Evolutionary conservation across 2,888 invertebrate genomes (phyloP).

Genomic region (Pseudeuparius sepicola): DNA sequence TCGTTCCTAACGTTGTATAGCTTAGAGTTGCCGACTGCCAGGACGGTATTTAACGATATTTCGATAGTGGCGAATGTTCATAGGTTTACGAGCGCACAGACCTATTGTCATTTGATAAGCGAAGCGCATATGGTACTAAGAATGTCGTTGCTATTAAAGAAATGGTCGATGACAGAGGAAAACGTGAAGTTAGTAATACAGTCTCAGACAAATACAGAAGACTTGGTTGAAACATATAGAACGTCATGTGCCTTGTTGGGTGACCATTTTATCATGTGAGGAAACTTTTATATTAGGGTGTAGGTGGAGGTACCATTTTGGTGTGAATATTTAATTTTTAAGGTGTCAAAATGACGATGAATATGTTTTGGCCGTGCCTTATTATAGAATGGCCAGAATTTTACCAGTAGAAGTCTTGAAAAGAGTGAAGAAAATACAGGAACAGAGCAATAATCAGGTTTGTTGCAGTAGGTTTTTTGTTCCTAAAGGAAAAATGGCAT

Average conservation of each 20-base stretch:
- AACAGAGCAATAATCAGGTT: slow-evolving; percentile 35
- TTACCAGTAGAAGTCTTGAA: slow-evolving; percentile 42
- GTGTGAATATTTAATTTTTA: slow-evolving; percentile 18
- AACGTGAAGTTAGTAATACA: slow-evolving; percentile 30
- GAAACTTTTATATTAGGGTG: slow-evolving; percentile 16
- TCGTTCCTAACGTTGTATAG: slow-evolving; percentile 63
- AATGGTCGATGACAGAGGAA: slow-evolving; percentile 34
- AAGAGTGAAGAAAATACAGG: slow-evolving; percentile 36
- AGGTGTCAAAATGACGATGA: slow-evolving; percentile 33
- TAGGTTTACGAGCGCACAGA: slow-evolving; percentile 52
- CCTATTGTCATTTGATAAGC: slow-evolving; percentile 60
- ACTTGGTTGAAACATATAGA: slow-evolving; percentile 39
- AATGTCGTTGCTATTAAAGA: slow-evolving; percentile 37
- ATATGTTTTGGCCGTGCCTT: slow-evolving; percentile 41
- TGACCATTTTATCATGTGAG: slow-evolving; percentile 46
- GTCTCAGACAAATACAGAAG: slow-evolving; percentile 34
- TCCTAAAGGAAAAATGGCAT: too few relatives aligned
- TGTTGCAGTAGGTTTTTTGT: too few relatives aligned
- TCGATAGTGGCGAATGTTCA: slow-evolving; percentile 56
- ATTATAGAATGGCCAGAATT: slow-evolving; percentile 46
- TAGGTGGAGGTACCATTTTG: not conserved
- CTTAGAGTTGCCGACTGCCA: slow-evolving; percentile 52
- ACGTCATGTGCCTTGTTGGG: slow-evolving; percentile 47
- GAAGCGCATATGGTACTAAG: slow-evolving; percentile 63
- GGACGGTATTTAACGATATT: slow-evolving; percentile 59